phyloP scores from a whole-genome alignment of 2,113 vertebrate species.

The Notarius quadriscutis region DNA sequence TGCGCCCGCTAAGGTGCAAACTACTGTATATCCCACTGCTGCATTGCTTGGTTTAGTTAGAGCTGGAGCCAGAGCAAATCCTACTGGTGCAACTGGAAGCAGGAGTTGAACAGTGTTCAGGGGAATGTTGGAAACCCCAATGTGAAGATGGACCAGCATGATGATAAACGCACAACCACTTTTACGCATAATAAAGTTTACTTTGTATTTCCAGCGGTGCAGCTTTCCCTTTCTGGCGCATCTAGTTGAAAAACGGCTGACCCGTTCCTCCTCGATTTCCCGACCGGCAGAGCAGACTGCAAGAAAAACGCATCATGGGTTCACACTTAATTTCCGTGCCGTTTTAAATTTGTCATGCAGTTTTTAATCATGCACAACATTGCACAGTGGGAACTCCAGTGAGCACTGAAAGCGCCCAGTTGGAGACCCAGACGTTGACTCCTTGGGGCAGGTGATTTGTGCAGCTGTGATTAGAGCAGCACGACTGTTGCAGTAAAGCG shows the following conservation, averaged over 20 bases:
- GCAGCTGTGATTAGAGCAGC: slow-evolving; percentile 30
- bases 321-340: not conserved
- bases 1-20: no score
- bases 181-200: not conserved
- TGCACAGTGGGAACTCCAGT: not conserved
- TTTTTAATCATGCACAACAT: not conserved
- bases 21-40: no score
- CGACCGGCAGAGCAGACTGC: no score
- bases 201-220: not conserved
- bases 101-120: not conserved
- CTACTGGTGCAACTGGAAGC: not conserved
- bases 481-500: slow-evolving; percentile 6
- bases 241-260: no score
- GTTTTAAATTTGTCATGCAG: not conserved
- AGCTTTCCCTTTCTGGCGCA: not conserved
- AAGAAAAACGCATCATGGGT: not conserved
- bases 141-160: not conserved
- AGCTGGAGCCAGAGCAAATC: not conserved
- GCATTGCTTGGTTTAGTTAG: not conserved
- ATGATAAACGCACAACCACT: not conserved
- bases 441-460: slow-evolving; percentile 32
- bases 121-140: not conserved
- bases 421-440: not conserved
- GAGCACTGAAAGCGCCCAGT: not conserved
- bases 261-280: not conserved